Percentiles rank a stretch among this genome's conserved stretches.
Evolutionary conservation across 2,797 vertebrate species (phyloP).

Genomic region (Poliocrania exsul): DNA sequence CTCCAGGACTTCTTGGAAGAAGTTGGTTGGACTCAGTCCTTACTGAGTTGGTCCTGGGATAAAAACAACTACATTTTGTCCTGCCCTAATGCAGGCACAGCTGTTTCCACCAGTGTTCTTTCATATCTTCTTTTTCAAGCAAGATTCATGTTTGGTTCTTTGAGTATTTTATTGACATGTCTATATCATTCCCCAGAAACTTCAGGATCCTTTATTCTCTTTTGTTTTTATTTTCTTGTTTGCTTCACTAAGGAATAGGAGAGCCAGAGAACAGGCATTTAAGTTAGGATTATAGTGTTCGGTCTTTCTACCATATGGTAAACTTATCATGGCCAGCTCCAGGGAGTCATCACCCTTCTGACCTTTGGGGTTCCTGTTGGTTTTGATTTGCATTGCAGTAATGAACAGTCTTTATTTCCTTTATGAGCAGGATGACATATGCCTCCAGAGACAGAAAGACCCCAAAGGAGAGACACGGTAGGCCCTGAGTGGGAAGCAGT

Average conservation of each 20-base stretch:
- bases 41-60: background rate
- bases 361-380: background rate
- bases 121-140: background rate
- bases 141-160: background rate
- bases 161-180: background rate
- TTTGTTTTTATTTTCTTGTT: background rate
- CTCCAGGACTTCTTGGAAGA: background rate
- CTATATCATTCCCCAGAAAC: background rate
- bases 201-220: background rate
- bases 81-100: background rate
- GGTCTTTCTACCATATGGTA: background rate
- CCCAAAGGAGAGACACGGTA: accelerated
- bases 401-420: background rate
- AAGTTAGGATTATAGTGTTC: background rate
- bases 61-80: background rate
- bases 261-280: background rate
- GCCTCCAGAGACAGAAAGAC: background rate
- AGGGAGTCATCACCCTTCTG: background rate
- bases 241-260: background rate
- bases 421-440: background rate
- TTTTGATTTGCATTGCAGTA: background rate
- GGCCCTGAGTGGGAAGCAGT: background rate
- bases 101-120: background rate
- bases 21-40: background rate
- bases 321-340: background rate